Evolutionary conservation across 2,113 vertebrate genomes (phyloP).

Genomic region (Picathartes gymnocephalus): DNA sequence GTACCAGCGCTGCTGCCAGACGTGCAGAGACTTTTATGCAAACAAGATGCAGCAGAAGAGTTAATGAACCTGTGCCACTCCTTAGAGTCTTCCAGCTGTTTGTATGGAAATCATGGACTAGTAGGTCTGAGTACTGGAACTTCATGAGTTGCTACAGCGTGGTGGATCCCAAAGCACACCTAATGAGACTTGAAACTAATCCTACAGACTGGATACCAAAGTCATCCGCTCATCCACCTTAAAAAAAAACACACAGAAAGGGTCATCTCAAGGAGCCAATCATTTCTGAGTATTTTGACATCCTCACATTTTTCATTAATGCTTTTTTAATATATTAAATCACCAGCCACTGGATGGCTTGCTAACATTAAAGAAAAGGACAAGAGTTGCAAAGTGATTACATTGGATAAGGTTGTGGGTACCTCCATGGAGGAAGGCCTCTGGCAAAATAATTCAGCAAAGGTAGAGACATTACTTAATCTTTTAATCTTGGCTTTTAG

Average conservation of each 20-base stretch:
- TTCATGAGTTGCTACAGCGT: constrained; percentile 32
- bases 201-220: constrained; percentile 74
- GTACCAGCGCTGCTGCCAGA: constrained; percentile 96
- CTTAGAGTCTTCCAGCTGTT: constrained; percentile 55
- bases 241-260: not conserved
- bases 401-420: constrained; percentile 35
- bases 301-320: constrained; percentile 19
- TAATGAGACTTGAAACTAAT: constrained; percentile 73
- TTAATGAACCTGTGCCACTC: constrained; percentile 57
- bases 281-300: constrained; percentile 19
- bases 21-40: constrained; percentile 94
- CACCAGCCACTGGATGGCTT: constrained; percentile 80
- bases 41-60: constrained; percentile 84
- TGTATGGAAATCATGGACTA: constrained; percentile 50
- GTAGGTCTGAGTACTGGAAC: constrained; percentile 58
- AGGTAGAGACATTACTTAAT: constrained; percentile 20
- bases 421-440: constrained; percentile 43
- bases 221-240: constrained; percentile 37
- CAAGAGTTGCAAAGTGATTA: constrained; percentile 50
- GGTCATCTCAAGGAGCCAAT: constrained; percentile 55
- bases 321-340: constrained; percentile 69
- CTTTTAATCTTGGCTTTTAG: constrained; percentile 36
- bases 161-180: constrained; percentile 64
- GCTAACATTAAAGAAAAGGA: constrained; percentile 43
- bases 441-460: constrained; percentile 18